A percentile compares a stretch with the other conserved stretches of the same genome.
phyloP scores from a whole-genome alignment of 2,888 invertebrate genomes.

The Homarus gammarus region DNA sequence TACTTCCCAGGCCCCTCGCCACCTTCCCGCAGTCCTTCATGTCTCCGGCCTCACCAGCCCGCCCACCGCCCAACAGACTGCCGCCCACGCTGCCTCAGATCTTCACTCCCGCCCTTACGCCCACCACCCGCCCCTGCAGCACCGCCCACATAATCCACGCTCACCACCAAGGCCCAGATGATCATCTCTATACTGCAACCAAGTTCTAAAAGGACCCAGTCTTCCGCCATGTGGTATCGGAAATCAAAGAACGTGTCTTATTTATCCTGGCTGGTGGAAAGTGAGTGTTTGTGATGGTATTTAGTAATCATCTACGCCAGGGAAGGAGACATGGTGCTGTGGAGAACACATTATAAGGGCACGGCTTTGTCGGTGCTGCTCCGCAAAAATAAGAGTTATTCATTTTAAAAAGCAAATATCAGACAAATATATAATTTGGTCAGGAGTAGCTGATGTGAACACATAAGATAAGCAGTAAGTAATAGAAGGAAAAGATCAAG shows the following conservation, averaged over 20 bases:
- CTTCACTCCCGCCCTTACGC: constrained; percentile 47
- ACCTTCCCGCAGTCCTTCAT: constrained; percentile 59
- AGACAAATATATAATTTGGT: no score
- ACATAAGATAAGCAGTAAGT: neutral
- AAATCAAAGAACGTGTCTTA: neutral
- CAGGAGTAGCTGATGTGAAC: neutral
- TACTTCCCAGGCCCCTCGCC: constrained; percentile 27
- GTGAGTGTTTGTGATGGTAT: neutral
- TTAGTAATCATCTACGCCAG: neutral
- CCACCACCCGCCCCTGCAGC: constrained; percentile 56
- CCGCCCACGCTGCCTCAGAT: constrained; percentile 41
- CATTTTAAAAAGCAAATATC: no score
- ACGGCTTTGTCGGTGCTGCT: no score
- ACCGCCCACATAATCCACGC: constrained; percentile 46
- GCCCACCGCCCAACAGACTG: constrained; percentile 24
- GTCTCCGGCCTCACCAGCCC: constrained; percentile 57
- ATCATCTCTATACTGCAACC: constrained; percentile 56
- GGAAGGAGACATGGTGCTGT: neutral
- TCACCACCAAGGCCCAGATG: constrained; percentile 35
- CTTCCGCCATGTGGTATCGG: neutral
- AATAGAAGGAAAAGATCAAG: neutral
- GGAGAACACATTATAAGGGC: no score
- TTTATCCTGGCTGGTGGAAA: neutral
- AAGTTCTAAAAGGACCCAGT: constrained; percentile 27
- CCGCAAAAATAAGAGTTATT: no score